Evolutionary conservation across 2,888 invertebrate genomes (phyloP).

Genomic region (Epinotia ramella): DNA sequence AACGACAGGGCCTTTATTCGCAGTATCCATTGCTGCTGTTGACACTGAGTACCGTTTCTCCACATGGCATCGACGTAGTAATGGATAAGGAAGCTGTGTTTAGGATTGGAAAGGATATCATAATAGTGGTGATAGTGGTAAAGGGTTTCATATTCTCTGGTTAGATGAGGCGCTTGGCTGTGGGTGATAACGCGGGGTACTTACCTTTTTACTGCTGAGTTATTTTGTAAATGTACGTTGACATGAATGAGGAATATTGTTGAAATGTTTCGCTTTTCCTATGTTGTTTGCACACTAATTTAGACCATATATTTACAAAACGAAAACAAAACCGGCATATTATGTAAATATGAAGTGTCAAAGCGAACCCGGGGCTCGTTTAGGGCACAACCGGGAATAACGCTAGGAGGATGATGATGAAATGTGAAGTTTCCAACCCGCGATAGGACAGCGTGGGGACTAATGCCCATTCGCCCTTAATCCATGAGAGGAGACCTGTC

Average conservation of each 20-base stretch:
- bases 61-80: background rate
- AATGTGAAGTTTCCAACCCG: no score
- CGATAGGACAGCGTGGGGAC: no score
- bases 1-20: background rate
- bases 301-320: background rate
- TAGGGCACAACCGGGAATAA: no score
- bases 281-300: background rate
- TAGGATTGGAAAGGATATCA: background rate
- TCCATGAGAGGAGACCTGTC: no score
- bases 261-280: background rate
- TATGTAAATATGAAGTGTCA: no score
- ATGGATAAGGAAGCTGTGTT: background rate
- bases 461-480: no score
- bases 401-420: no score
- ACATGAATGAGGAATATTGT: conserved; percentile 2
- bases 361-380: no score
- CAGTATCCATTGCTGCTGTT: conserved; percentile 19
- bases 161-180: conserved; percentile 31
- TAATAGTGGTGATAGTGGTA: background rate
- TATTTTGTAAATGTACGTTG: conserved; percentile 35
- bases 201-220: conserved; percentile 38
- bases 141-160: conserved; percentile 37
- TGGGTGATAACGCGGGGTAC: conserved; percentile 32
- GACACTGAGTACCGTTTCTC: background rate
- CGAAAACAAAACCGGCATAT: no score